phyloP scores from a whole-genome alignment of 1,140 invertebrate genomes.

The Drosophila lowei region DNA sequence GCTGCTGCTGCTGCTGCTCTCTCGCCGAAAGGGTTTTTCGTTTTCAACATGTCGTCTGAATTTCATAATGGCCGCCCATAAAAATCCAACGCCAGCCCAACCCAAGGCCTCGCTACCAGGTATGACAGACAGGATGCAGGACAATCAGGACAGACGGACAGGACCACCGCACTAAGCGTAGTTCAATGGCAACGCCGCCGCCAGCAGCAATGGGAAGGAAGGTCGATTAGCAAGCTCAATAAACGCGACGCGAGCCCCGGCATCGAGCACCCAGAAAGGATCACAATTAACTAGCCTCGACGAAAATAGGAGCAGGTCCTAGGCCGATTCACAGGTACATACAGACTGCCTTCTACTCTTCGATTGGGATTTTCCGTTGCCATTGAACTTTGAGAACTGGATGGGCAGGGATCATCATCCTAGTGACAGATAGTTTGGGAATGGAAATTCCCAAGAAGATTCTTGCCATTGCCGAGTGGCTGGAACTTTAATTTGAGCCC shows the following conservation, averaged over 20 bases:
- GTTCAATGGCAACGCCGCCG: conserved; percentile 47
- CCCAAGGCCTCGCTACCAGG: not conserved
- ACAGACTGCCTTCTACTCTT: not conserved
- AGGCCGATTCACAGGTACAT: not conserved
- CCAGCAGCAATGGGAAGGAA: conserved; percentile 11
- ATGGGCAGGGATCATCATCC: too few species aligned
- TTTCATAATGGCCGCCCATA: conserved; percentile 63
- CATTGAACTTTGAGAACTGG: too few species aligned
- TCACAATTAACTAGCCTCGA: conserved; percentile 28
- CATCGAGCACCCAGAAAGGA: conserved; percentile 1
- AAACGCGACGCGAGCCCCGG: conserved; percentile 9
- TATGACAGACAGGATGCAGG: conserved; percentile 43
- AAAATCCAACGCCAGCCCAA: conserved; percentile 25
- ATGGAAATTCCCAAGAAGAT: too few species aligned
- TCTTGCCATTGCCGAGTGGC: too few species aligned
- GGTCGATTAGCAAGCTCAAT: conserved; percentile 45
- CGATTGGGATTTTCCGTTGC: too few species aligned
- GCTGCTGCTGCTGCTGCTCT: not conserved
- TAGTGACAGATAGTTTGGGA: too few species aligned
- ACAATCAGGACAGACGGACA: conserved; percentile 20
- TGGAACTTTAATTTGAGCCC: too few species aligned
- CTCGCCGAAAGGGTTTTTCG: conserved; percentile 59
- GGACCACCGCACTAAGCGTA: not conserved
- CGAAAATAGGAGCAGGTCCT: too few species aligned
- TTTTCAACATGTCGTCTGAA: conserved; percentile 63